Evolutionary conservation across 2,797 vertebrate genomes (phyloP).

Genomic region (Macropus fuliginosus): DNA sequence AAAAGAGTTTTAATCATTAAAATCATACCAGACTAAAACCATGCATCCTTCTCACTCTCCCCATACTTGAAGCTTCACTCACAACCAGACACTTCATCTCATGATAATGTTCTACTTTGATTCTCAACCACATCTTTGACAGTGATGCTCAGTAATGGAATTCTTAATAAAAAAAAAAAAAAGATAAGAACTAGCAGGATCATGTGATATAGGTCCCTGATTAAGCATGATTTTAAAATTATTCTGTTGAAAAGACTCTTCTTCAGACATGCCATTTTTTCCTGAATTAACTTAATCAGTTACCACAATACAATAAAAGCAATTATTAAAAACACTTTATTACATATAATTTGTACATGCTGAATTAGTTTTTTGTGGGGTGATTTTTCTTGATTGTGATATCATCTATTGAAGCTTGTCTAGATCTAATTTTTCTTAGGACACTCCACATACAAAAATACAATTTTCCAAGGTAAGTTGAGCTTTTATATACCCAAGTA

Average conservation of each 20-base stretch:
- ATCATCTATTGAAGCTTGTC: constrained; percentile 54
- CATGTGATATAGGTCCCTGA: constrained; percentile 42
- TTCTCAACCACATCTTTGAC: not conserved
- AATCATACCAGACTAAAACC: not conserved
- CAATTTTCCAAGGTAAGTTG: constrained; percentile 74
- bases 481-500: constrained; percentile 58
- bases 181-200: constrained; percentile 49
- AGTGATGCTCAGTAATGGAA: constrained; percentile 12
- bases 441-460: constrained; percentile 80
- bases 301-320: constrained; percentile 37
- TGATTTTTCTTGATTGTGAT: constrained; percentile 58
- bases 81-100: not conserved
- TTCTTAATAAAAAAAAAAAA: constrained; percentile 59
- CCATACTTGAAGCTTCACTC: not conserved
- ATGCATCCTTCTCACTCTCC: not conserved
- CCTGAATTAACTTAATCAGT: constrained; percentile 40
- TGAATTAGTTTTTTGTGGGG: constrained; percentile 42
- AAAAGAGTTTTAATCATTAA: constrained; percentile 36
- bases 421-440: constrained; percentile 69
- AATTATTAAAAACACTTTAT: constrained; percentile 74
- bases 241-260: constrained; percentile 73
- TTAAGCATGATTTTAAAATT: constrained; percentile 62
- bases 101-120: not conserved
- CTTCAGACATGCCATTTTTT: constrained; percentile 52
- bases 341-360: constrained; percentile 73